These are phyloP conservation scores for Lepisosteus oculatus DNA, from an alignment of 2,113 vertebrate genomes.

Conservation along the genomic window DNA sequence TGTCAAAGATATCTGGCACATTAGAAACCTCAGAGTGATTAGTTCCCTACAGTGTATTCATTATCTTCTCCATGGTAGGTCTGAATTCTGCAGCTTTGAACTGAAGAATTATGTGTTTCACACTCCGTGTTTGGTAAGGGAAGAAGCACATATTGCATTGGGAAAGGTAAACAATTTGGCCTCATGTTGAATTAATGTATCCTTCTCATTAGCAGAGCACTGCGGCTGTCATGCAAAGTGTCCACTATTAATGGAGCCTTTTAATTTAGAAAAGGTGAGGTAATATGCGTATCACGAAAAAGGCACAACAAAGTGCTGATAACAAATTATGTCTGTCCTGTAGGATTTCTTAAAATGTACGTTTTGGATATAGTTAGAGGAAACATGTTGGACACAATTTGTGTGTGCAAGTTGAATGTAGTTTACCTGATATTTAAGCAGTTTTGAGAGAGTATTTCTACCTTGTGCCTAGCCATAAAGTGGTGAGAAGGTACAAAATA, in stretches of 20 bases:
- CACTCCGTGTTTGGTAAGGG: neutral
- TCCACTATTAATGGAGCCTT: neutral
- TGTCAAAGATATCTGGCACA: slow-evolving; percentile 5
- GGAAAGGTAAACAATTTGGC: neutral
- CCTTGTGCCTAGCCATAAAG: too few species aligned
- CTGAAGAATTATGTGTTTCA: neutral
- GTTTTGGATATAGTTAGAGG: too few species aligned
- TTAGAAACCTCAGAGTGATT: slow-evolving; percentile 1
- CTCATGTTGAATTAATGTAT: neutral
- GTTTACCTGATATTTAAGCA: too few species aligned
- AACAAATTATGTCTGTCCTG: too few species aligned
- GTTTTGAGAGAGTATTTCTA: too few species aligned
- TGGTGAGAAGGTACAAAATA: too few species aligned
- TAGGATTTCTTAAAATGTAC: too few species aligned
- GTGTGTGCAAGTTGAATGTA: too few species aligned
- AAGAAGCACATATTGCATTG: neutral
- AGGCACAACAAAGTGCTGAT: too few species aligned
- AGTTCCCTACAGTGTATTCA: neutral
- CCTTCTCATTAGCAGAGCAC: neutral
- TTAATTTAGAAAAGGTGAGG: neutral
- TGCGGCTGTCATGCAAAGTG: neutral
- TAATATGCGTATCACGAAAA: too few species aligned
- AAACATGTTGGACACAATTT: too few species aligned
- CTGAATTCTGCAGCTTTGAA: neutral
- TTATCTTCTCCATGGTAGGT: neutral